Evolutionary conservation across 1,140 invertebrate species (phyloP), one percentile per base, ranked within the genome.

Genomic region (Littorina saxatilis): DNA sequence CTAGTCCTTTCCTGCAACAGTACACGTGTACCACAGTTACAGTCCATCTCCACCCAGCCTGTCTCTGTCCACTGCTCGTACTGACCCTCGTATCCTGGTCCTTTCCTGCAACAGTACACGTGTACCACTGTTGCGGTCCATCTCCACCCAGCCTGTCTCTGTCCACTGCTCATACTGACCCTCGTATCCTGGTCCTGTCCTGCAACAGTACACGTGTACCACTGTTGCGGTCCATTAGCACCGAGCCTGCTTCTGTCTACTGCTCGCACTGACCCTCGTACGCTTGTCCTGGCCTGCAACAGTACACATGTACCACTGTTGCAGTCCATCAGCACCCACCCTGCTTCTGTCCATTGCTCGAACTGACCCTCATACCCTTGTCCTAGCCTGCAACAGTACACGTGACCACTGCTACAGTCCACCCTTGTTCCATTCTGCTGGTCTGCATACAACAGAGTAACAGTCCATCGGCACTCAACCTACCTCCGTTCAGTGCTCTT

Each of bases 11-110:
- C 39, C 43, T 47, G 43, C 43, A 47, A 47, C 43, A 47, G 43
- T 47, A 47, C 43, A 47, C 43, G 23, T 2, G 9, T 70, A 1
- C 9, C 0, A 20, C 80, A 85, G 80, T 85, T 85, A 43, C 84
- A 85, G 82, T 85, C 82, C 43, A 81, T 78, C 20, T 50, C n/a
- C 43, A 81, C 35, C 84, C 84, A 85, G 27, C 82, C 68, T 15
- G 70, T 50, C 35, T 85, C 82, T 27, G 79, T 58, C 82, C 75
- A 75, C 20, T 82, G 66, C 37, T 81, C 75, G 68, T 81, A 85
- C 32, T 75, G 52, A n/a, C 66, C 47, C 4, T 72, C 55, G 72
- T 77, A 27, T 5, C 73, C 70, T 3, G 15, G 7, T 4, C 37
- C 39, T 1, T 35, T 35, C 39, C 43, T 47, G 20, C 66, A 68